Base-by-base conservation (phyloP, 1,140 invertebrate genomes). In the Eupristina koningsbergeri region DNA sequence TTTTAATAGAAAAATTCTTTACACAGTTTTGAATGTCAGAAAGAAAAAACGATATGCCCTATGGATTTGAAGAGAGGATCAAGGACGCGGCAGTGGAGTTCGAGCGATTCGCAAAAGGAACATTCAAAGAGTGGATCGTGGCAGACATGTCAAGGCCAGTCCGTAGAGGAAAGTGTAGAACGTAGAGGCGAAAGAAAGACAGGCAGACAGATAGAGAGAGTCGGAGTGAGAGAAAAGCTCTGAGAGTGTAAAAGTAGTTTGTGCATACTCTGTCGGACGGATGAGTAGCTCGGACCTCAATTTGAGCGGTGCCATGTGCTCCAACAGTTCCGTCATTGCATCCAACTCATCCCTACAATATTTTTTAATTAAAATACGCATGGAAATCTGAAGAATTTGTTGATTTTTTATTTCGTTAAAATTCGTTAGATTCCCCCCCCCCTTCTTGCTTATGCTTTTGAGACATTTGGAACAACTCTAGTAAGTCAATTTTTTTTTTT, bases 111-210 rank as follows among this genome's bases (percentile, higher is more conserved):
- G 86, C 85, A 87, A 88, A 87, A 86, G 85, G 85, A 88, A 86
- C 87, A 88, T 74, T 50, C 41, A 64, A 26, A 41, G 63, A 67
- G 73, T 45, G 41, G 86, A 11, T 67, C 29, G 64, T 26, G 61
- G 81, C 80, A 89, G 87, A 86, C 78, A 85, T 88, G 88, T 87
- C 88, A 88, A 88, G 88, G 88, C 85, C 87, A 50, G 80, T 85
- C 84, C 85, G 45, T 83, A 81, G 79, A 82, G 87, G 84, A 87
- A 85, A 87, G 86, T 86, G 86, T 84, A 84, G 85, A 47, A 76
- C 29, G 41, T 53, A 85, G 69, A 86, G 86, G 84, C 73, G 77
- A 86, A 84, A 69, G 81, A 74, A 74, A 29, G 73, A 74, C 22
- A 17, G 63, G 13, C 31, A 64, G 73, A 74, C 11, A 50, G 26